Base-by-base conservation (phyloP, 2,113 vertebrate genomes). In the Ophiodon elongatus region DNA sequence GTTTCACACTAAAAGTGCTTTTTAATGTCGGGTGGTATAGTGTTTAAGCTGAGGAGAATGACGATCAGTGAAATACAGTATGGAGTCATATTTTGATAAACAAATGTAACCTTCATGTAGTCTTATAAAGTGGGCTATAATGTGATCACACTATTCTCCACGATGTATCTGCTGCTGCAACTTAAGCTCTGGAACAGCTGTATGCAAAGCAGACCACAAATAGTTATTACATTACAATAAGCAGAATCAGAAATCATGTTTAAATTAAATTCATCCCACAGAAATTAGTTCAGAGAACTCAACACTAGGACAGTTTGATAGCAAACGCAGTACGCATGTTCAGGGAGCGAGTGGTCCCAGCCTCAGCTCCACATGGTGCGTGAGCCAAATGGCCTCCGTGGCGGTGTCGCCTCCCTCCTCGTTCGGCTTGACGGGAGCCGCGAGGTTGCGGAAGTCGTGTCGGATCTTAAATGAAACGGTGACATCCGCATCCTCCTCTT, bases 361-460 rank as follows among this genome's bases (percentile, higher is more conserved):
- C 88, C 96, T 97, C 82, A 99, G 97, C 95, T 99, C 98, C 45
- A 99, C 96, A 0, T 99, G 98, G 56, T 99, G 98, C 11, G 94
- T 97, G 76, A 99, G 98, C 98, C 98, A 99, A 92, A 98, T 95
- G 88, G 97, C 94, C 92, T 99, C 98, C 0, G 95, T 79, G 6
- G 88, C 10, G 21, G 80, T 76, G 14, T 89, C 97, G 76, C 41
- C 95, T 84, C 69, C 94, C 87, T 99, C 98, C 88, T 99, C 98
- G 0, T 82, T 95, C 23, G 96, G 94, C 80, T 97, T 95, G 92
- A 99, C 93, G 4, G 97, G 97, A 73, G 96, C 96, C 0, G 98
- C 95, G 2, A 98, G 97, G 94, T 99, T 99, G 88, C 97, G 96
- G 91, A 99, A 99, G 93, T 99, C 98, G 0, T 99, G 98, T 63